Evolutionary conservation across 2,113 vertebrate genomes (phyloP).

Genomic region (Ovibos moschatus): DNA sequence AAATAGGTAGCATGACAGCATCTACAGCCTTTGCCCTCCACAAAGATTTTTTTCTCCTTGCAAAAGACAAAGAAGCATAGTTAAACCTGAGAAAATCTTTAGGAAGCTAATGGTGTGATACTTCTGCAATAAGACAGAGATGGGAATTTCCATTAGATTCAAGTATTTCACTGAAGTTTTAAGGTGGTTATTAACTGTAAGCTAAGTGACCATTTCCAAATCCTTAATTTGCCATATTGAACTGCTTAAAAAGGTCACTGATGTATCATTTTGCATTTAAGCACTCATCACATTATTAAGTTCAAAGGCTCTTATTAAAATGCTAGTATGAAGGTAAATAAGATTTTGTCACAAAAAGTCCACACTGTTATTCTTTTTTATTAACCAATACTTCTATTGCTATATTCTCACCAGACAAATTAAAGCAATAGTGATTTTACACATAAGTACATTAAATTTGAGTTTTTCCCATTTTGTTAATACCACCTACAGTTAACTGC

Average conservation of each 20-base stretch:
- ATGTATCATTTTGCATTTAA: constrained; percentile 12
- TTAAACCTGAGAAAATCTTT: constrained; percentile 13
- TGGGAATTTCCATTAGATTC: constrained; percentile 31
- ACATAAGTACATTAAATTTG: neutral
- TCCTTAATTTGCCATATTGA: neutral
- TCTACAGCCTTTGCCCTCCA: neutral
- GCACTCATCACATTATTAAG: neutral
- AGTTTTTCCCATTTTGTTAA: neutral
- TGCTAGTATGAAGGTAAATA: neutral
- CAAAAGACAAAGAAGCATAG: neutral
- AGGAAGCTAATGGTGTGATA: neutral
- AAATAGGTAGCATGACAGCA: neutral
- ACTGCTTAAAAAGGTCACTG: neutral
- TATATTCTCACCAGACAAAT: neutral
- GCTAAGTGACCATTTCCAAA: neutral
- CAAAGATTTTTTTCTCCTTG: neutral
- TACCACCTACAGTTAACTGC: neutral
- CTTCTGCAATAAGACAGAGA: neutral
- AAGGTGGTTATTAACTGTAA: constrained; percentile 35
- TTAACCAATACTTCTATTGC: neutral
- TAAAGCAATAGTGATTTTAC: neutral
- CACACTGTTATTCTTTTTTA: neutral
- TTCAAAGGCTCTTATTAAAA: constrained; percentile 1
- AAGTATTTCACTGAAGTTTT: constrained; percentile 27
- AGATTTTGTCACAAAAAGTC: neutral